Base-by-base conservation (phyloP, 2,113 vertebrate species). In the Chiloscyllium plagiosum region DNA sequence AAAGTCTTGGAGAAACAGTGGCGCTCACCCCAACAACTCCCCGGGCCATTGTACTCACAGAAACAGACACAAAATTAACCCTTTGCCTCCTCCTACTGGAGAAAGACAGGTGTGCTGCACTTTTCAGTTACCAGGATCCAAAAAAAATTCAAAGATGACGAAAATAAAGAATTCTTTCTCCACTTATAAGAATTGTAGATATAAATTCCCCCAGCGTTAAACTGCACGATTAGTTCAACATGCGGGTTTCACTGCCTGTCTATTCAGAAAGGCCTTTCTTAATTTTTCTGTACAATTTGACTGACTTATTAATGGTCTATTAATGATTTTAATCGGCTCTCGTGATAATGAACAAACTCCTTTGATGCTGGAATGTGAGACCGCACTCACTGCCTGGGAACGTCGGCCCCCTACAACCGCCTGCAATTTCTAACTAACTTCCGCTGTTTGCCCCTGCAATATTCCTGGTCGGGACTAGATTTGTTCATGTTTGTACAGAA, bases 71-170 rank as follows among this genome's bases (percentile, higher is more conserved):
- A 37, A 37, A 93, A 37, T 93, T 93, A 93, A 93, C 89, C 89
- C 89, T 93, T 93, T 93, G 61, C 56, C 89, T 37, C 89, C 89
- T 93, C 89, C 89, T 93, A 61, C 89, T 66, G 89, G 89, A 93
- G 33, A 66, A 83, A 83, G 37, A 22, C 70, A 72, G 70, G 24
- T 15, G 50, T 33, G 47, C 17, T 92, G 89, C 56, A 66, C 56
- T 66, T 66, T 66, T 92, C 61, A 37, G 33, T 33, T 29, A 56
- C 13, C 56, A 92, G 56, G n/a, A 19, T n/a, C 29, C 29, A 92
- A 92, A 61, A 1, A 3, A 92, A 65, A 92, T 29, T 33, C 56
- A 61, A 61, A 56, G 65, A 26, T 4, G 56, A 90, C 42, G 42
- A 19, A 42, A 5, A 90, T 90, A 15, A 52, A 61, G 50, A n/a